A percentile compares a stretch with the other conserved stretches of the same genome.
phyloP scores from a whole-genome alignment of 2,797 vertebrate genomes.

The Sebastes flavidus region DNA sequence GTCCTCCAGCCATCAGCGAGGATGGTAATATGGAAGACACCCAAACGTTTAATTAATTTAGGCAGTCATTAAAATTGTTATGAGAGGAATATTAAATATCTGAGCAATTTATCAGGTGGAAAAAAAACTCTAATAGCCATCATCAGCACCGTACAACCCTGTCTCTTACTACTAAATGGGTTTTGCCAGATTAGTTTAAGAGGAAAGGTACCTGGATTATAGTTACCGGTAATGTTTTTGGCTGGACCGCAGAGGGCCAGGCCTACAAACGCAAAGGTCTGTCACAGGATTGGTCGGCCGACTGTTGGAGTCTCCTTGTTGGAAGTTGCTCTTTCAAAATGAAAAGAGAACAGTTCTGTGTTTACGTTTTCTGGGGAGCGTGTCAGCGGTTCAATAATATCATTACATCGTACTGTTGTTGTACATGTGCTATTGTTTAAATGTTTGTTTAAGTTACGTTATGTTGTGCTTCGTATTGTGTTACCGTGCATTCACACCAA shows the following conservation, averaged over 20 bases:
- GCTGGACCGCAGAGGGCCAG: too few relatives aligned
- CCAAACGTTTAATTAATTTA: background rate
- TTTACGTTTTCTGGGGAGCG: too few relatives aligned
- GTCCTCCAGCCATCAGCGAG: background rate
- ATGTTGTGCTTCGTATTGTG: too few relatives aligned
- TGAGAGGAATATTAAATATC: background rate
- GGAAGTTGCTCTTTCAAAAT: too few relatives aligned
- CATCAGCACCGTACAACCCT: background rate
- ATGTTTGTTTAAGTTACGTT: too few relatives aligned
- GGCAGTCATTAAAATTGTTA: background rate
- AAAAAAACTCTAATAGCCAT: background rate
- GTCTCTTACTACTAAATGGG: background rate
- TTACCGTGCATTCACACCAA: too few relatives aligned
- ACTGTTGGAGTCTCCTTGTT: too few relatives aligned
- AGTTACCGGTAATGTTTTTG: background rate
- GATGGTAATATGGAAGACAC: background rate
- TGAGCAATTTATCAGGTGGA: background rate
- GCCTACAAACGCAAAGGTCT: too few relatives aligned
- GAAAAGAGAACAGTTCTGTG: too few relatives aligned
- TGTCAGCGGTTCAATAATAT: too few relatives aligned
- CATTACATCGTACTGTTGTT: accelerated
- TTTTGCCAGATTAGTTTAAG: background rate
- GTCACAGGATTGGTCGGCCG: too few relatives aligned
- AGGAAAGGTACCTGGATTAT: background rate
- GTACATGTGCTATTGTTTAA: too few relatives aligned